phyloP scores from a whole-genome alignment of 2,113 vertebrate species.

The Pelusios castaneus region DNA sequence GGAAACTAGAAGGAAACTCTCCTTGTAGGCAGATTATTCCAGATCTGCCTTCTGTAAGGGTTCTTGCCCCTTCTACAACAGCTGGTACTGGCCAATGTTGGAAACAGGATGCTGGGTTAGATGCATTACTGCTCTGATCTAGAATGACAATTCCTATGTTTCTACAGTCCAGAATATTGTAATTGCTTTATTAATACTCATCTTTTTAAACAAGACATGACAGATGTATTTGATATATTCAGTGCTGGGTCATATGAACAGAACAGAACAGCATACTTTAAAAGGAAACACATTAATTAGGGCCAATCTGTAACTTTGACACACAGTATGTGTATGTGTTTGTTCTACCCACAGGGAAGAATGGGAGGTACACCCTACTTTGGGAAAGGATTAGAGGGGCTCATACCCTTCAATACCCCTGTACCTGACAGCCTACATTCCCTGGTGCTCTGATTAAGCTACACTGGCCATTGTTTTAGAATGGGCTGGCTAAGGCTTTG shows the following conservation, averaged over 20 bases:
- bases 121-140: fast-evolving
- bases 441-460: not conserved
- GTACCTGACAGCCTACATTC: not conserved
- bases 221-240: not conserved
- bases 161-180: not conserved
- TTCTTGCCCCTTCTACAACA: not conserved
- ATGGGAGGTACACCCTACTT: not conserved
- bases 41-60: not conserved
- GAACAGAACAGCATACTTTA: fast-evolving
- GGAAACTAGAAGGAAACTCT: not conserved
- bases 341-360: not conserved
- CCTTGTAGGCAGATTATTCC: not conserved
- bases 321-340: not conserved
- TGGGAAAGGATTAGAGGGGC: not conserved
- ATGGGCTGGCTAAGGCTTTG: not conserved
- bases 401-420: not conserved
- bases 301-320: not conserved
- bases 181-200: not conserved
- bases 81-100: not conserved
- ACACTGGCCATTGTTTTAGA: fast-evolving
- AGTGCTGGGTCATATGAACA: not conserved
- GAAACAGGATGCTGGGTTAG: fast-evolving
- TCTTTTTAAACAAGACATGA: not conserved
- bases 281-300: not conserved
- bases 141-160: fast-evolving